Base-by-base conservation (phyloP, 2,888 invertebrate genomes). In the Odontomyia ornata region DNA sequence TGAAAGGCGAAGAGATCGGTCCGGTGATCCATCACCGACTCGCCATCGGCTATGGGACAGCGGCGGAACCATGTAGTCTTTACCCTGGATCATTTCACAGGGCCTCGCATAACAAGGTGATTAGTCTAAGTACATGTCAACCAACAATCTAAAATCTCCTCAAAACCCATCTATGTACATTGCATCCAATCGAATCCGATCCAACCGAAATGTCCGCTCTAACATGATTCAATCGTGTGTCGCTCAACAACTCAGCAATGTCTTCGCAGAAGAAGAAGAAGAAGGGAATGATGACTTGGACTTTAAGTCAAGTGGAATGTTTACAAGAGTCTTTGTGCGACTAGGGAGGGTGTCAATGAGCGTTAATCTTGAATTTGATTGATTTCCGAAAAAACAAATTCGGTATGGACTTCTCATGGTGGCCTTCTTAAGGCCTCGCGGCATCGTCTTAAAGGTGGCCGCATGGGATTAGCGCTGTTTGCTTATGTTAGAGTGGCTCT, bases 361-460 rank as follows among this genome's bases (percentile, higher is more conserved):
- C 57, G 73, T 73, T 73, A 73, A 73, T 73, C 73, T 73, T 30
- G 57, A 47, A 36, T 73, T 73, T 73, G 73, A 73, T 73, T 73
- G 73, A 73, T 73, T 73, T 73, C 73, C 60, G 30, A 73, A 73
- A 69, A 73, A 57, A 43, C 36, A 73, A 73, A 73, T 73, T 73
- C 73, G 73, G 73, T 60, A 73, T 73, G 73, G 73, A 73, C 73
- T 73, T 73, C 73, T 73, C 73, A 73, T 73, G 73, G 73, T 73
- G 73, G 73, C 60, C 73, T 73, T 36, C 73, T 36, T 60, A 43
- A 60, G 60, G 11, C 60, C 69, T 23, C 69, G 23, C 36, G 62
- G 36, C 65, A 30, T 18, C 15, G 43, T 43, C 69, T 21, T 47
- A 52, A 72, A 72, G 30, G 71, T 56, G 71, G 52, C 57, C 73